phyloP scores from a whole-genome alignment of 30 jellyfish, hydroid and myxozoan species.

The Chrysaora quinquecirrha region DNA sequence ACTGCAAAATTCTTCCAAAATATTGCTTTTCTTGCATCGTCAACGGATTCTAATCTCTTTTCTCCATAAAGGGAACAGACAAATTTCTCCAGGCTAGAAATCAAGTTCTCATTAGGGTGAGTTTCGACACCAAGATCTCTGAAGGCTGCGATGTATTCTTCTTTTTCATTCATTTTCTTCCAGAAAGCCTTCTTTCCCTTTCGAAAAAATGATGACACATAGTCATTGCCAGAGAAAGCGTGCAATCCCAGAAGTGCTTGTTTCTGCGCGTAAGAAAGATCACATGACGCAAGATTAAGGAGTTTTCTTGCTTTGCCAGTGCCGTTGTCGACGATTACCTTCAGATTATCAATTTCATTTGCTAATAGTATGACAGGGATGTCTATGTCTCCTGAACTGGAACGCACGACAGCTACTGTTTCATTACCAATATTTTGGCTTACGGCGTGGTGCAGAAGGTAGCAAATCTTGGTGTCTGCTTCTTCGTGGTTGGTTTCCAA shows the following conservation, averaged over 20 bases:
- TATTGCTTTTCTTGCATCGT: no score
- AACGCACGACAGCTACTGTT: background rate
- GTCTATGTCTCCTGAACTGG: background rate
- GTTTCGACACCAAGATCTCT: no score
- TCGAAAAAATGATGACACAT: background rate
- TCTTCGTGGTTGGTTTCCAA: background rate
- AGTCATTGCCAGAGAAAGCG: background rate
- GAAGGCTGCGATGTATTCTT: background rate
- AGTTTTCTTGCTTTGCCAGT: background rate
- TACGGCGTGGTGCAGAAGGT: conserved; percentile 3
- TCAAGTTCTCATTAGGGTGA: no score
- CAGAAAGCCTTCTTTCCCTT: conserved; percentile 1
- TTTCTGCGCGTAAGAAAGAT: background rate
- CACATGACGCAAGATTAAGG: background rate
- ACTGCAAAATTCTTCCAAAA: no score
- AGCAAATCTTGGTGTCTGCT: conserved; percentile 1
- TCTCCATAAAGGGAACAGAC: no score
- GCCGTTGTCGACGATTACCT: background rate
- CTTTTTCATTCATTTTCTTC: background rate
- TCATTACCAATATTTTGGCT: background rate
- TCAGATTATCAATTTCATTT: background rate
- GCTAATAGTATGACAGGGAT: background rate
- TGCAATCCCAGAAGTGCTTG: background rate
- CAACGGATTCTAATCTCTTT: no score
- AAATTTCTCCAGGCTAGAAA: no score